These are phyloP conservation scores for Melanotaenia trifasciata DNA, from an alignment of 2,797 vertebrate genomes.

Conservation along the genomic window DNA sequence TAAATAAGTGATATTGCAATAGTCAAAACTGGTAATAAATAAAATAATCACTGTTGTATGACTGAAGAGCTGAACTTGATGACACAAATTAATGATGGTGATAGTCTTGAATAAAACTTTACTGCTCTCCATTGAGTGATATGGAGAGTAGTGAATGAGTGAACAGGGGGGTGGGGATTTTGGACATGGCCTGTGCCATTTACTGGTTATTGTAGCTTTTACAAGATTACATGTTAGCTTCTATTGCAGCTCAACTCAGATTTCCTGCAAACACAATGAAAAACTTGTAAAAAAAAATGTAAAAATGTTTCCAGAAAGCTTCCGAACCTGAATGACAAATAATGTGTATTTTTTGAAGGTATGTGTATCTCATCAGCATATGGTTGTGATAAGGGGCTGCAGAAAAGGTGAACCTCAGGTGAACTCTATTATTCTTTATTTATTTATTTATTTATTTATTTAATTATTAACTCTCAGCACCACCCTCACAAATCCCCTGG, in stretches of 20 bases:
- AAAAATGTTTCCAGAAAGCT: constrained; percentile 40
- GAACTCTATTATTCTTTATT: constrained; percentile 50
- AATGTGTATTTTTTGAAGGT: constrained; percentile 48
- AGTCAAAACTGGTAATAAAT: neutral
- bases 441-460: constrained; percentile 24
- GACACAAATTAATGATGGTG: constrained; percentile 7
- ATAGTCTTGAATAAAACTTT: constrained; percentile 14
- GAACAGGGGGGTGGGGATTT: neutral
- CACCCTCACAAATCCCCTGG: constrained; percentile 22
- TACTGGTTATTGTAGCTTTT: constrained; percentile 8
- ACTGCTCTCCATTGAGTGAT: constrained; percentile 4
- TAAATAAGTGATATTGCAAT: neutral
- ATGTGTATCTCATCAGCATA: constrained; percentile 66
- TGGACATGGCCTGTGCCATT: neutral
- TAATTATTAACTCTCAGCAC: constrained; percentile 22
- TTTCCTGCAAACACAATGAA: constrained; percentile 12
- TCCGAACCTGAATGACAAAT: constrained; percentile 36
- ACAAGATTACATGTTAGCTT: constrained; percentile 22
- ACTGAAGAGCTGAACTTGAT: constrained; percentile 8
- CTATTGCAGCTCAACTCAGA: constrained; percentile 8
- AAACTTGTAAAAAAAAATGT: constrained; percentile 27
- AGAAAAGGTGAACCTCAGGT: constrained; percentile 75
- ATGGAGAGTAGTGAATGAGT: neutral
- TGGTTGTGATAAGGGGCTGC: constrained; percentile 73
- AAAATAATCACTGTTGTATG: constrained; percentile 1